These are phyloP conservation scores for Distichodus sexfasciatus DNA, from an alignment of 2,797 vertebrate genomes.

Conservation along the genomic window DNA sequence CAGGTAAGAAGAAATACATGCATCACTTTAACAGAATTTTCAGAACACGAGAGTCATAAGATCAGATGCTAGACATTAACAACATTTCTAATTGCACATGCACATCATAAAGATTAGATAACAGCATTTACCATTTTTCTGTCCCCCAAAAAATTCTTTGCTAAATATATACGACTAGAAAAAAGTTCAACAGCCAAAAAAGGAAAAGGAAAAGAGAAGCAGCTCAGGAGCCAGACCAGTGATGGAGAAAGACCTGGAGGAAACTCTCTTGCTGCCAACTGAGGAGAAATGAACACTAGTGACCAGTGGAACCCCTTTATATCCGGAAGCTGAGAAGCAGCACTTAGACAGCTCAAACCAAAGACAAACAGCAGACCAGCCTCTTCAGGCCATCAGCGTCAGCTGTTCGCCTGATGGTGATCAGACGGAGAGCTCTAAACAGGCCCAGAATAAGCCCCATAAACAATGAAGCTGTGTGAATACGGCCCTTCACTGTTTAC, in stretches of 20 bases:
- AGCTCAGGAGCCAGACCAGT: background rate
- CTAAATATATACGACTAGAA: background rate
- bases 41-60: no score
- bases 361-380: constrained; percentile 59
- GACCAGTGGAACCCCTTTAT: constrained; percentile 54
- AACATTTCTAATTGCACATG: no score
- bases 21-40: background rate
- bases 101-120: background rate
- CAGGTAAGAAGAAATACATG: no score
- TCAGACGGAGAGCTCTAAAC: constrained; percentile 67
- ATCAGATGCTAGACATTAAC: no score
- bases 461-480: constrained; percentile 68
- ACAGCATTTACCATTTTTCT: constrained; percentile 11
- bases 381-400: constrained; percentile 68
- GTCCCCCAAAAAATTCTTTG: background rate
- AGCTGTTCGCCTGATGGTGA: constrained; percentile 77
- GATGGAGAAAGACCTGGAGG: background rate
- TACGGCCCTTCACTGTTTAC: constrained; percentile 60
- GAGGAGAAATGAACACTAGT: constrained; percentile 9
- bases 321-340: constrained; percentile 32
- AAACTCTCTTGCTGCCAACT: background rate
- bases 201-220: background rate
- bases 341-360: constrained; percentile 51
- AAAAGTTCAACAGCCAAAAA: background rate
- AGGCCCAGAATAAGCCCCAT: constrained; percentile 62